Conservation (phyloP, 2,113 vertebrate species). For the Lycaon pictus region DNA sequence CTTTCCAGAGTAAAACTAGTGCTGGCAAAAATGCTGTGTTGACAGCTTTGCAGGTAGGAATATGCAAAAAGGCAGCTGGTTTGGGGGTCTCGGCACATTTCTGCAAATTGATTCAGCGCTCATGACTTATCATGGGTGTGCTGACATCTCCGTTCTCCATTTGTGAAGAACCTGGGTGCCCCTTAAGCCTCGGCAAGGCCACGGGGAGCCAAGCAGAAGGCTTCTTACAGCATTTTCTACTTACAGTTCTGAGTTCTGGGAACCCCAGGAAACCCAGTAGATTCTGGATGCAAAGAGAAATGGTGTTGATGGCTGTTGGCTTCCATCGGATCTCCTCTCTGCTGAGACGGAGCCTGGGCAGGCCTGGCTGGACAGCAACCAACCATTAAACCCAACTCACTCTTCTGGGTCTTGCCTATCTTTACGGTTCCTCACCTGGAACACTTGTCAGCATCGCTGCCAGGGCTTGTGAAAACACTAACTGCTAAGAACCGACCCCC, state of each 20-base stretch:
- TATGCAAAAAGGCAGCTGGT: conserved; percentile 72
- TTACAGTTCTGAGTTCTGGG: background rate
- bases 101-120: background rate
- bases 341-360: background rate
- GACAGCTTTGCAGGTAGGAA: conserved; percentile 74
- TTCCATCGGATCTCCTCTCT: background rate
- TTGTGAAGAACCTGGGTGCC: conserved; percentile 57
- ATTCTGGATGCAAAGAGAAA: background rate
- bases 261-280: background rate
- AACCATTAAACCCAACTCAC: background rate
- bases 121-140: background rate
- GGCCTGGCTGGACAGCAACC: background rate
- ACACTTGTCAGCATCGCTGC: no score
- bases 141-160: conserved; percentile 65
- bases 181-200: conserved; percentile 54
- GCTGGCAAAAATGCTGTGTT: conserved; percentile 59
- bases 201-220: background rate
- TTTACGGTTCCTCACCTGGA: background rate
- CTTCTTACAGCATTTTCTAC: background rate
- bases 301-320: background rate
- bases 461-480: background rate
- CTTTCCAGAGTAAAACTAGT: conserved; percentile 64
- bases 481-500: background rate
- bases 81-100: conserved; percentile 56
- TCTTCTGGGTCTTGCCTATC: background rate